These are phyloP conservation scores for Etheostoma spectabile DNA, from an alignment of 2,113 vertebrate genomes.

Conservation along the genomic window DNA sequence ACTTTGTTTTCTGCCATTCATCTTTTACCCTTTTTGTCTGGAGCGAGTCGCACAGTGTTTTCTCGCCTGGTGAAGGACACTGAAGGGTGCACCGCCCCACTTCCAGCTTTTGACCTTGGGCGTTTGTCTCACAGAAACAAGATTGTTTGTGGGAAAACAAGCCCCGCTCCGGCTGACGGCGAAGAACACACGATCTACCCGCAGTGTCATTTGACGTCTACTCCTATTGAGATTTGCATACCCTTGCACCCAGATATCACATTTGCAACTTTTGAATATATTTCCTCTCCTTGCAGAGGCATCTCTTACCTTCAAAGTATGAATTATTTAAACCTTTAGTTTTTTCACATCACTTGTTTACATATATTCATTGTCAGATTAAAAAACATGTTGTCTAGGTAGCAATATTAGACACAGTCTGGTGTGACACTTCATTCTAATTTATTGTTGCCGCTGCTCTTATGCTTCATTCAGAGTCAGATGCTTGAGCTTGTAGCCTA, in stretches of 20 bases:
- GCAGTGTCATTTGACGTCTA: constrained; percentile 12
- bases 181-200: constrained; percentile 11
- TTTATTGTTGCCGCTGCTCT: not conserved
- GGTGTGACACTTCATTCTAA: constrained; percentile 15
- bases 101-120: constrained; percentile 57
- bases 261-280: constrained; percentile 38
- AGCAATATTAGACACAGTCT: not conserved
- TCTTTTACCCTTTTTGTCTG: not conserved
- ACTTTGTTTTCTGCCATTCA: constrained; percentile 1
- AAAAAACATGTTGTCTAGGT: not conserved
- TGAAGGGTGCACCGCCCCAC: constrained; percentile 30
- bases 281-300: constrained; percentile 14
- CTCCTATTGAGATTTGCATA: constrained; percentile 42
- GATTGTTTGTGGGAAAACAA: constrained; percentile 50
- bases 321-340: constrained; percentile 61
- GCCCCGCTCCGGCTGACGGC: not conserved
- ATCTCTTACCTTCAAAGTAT: constrained; percentile 37
- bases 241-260: constrained; percentile 13
- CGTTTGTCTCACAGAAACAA: constrained; percentile 16
- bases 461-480: constrained; percentile 10
- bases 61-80: constrained; percentile 26
- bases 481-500: constrained; percentile 24
- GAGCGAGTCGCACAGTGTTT: not conserved
- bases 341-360: constrained; percentile 9
- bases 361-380: constrained; percentile 15